These are phyloP conservation scores for Uria lomvia DNA, from an alignment of 2,113 vertebrate genomes.

Conservation along the genomic window DNA sequence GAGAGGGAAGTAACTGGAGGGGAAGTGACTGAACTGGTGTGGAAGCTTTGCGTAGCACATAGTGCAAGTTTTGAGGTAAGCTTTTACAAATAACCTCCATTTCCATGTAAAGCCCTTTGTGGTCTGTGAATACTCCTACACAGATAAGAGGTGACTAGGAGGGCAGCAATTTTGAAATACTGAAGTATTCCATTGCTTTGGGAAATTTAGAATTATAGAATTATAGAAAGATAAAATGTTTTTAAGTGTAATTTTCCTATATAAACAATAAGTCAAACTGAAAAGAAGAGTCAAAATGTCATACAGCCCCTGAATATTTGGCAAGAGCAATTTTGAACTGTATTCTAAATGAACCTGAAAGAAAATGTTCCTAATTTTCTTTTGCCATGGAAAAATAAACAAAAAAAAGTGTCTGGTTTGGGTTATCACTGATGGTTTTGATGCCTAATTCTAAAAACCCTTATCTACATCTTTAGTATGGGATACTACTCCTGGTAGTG, in stretches of 20 bases:
- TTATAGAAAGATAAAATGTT: neutral
- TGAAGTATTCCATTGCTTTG: neutral
- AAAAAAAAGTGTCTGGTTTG: neutral
- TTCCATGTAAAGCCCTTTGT: neutral
- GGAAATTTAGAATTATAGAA: neutral
- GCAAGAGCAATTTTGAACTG: neutral
- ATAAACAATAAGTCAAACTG: neutral
- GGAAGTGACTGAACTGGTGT: neutral
- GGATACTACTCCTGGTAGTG: neutral
- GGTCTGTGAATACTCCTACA: neutral
- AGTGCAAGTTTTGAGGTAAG: slow-evolving; percentile 59
- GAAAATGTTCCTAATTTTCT: neutral
- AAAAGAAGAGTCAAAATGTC: neutral
- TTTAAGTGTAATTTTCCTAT: neutral
- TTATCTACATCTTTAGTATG: neutral
- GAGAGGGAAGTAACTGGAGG: neutral
- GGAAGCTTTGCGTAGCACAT: slow-evolving; percentile 56
- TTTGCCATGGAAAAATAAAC: neutral
- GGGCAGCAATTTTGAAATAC: neutral
- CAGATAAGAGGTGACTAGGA: neutral
- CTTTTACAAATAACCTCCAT: neutral
- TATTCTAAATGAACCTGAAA: neutral
- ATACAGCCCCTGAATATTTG: neutral
- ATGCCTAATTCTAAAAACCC: neutral
- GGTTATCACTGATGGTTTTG: neutral